Conservation (phyloP, 2,888 invertebrate genomes). For the Drosophila histrio region DNA sequence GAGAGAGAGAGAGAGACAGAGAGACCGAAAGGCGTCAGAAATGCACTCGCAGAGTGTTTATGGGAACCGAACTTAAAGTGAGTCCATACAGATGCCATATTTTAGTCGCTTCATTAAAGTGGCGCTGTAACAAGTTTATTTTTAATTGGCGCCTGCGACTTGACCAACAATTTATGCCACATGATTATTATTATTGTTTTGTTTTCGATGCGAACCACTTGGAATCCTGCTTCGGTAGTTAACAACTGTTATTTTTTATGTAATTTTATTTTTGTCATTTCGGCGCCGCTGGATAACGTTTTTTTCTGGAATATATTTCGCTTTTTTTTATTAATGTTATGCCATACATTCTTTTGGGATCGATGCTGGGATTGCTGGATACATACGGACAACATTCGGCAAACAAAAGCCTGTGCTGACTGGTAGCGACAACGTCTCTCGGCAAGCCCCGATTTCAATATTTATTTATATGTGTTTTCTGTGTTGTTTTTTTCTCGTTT, state of each 20-base stretch:
- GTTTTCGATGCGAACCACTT: conserved; percentile 2
- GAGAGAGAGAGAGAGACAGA: neutral
- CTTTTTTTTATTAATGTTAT: conserved; percentile 37
- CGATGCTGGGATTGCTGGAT: conserved; percentile 3
- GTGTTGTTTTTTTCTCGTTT: neutral
- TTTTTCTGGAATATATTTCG: conserved; percentile 27
- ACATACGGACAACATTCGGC: conserved; percentile 22
- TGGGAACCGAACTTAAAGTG: neutral
- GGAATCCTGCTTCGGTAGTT: conserved; percentile 61
- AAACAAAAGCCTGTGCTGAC: conserved; percentile 75
- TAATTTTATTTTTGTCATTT: conserved; percentile 78
- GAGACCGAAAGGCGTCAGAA: conserved; percentile 38
- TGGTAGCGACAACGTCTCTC: conserved; percentile 76
- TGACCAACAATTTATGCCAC: conserved; percentile 57
- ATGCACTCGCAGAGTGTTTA: conserved; percentile 10
- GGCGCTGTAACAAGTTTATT: conserved; percentile 77
- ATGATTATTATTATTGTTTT: conserved; percentile 11
- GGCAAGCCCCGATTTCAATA: conserved; percentile 75
- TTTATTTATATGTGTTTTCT: conserved; percentile 62
- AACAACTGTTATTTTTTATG: conserved; percentile 79
- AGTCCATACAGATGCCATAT: conserved; percentile 42
- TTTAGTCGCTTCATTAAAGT: conserved; percentile 76
- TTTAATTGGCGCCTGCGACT: conserved; percentile 72
- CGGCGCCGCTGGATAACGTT: conserved; percentile 72
- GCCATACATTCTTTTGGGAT: conserved; percentile 48